Evolutionary conservation across 2,888 invertebrate species (phyloP).

Genomic region (Eupithecia dodoneata): DNA sequence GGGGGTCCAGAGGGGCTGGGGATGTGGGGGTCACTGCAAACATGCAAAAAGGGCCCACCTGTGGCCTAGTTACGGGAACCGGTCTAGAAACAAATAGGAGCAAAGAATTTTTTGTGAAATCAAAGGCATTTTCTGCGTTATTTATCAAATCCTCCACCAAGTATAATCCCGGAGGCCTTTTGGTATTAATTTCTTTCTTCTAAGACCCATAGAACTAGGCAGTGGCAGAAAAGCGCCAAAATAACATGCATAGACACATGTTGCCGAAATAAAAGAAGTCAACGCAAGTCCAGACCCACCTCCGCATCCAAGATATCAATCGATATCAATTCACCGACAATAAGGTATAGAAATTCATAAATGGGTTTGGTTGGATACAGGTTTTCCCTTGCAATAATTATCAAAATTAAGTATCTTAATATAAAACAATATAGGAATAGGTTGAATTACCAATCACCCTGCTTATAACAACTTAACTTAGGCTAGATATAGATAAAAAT

Average conservation of each 20-base stretch:
- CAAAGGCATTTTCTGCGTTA: background rate
- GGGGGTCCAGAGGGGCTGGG: no score
- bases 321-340: background rate
- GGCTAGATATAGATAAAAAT: background rate
- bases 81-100: no score
- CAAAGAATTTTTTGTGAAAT: background rate
- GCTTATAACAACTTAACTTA: background rate
- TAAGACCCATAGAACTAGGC: no score
- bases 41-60: no score
- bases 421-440: background rate
- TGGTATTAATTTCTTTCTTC: background rate
- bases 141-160: background rate
- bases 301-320: background rate
- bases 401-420: background rate
- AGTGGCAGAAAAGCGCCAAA: no score
- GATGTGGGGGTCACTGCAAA: no score
- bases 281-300: background rate
- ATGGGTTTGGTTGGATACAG: background rate
- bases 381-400: background rate
- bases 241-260: no score
- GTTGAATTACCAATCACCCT: slow-evolving; percentile 16
- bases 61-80: no score
- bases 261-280: no score
- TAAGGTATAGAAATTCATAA: background rate
- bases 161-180: background rate